Percentiles rank a stretch among this genome's conserved stretches.
Evolutionary conservation across 2,797 vertebrate genomes (phyloP).

Genomic region (Coluber constrictor): DNA sequence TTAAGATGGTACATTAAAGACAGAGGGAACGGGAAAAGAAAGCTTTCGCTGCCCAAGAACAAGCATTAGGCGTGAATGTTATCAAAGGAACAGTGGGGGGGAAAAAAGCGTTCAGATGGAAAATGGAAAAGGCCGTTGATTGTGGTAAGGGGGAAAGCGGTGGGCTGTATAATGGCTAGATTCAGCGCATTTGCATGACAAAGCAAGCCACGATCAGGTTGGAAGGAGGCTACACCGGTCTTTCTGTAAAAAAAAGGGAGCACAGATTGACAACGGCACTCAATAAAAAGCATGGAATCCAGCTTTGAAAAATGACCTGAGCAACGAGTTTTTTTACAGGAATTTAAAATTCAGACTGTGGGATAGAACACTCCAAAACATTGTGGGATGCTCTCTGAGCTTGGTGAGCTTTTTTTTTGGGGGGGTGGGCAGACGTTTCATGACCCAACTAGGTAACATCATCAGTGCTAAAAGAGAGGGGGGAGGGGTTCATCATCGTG

Average conservation of each 20-base stretch:
- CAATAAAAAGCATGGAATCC: background rate
- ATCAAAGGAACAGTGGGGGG: background rate
- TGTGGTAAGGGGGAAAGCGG: background rate
- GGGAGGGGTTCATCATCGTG: background rate
- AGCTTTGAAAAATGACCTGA: background rate
- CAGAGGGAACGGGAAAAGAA: background rate
- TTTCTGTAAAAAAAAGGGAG: background rate
- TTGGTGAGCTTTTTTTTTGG: background rate
- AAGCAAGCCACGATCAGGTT: background rate
- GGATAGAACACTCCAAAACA: background rate
- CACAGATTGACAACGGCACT: background rate
- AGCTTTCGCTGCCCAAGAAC: background rate
- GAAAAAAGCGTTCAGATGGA: background rate
- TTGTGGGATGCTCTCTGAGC: background rate
- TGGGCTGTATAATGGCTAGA: background rate
- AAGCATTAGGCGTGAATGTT: background rate
- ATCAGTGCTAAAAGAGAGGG: background rate
- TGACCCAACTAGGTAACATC: background rate
- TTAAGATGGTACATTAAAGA: background rate
- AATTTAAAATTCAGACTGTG: background rate
- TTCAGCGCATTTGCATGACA: background rate
- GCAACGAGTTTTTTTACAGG: background rate
- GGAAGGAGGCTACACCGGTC: background rate
- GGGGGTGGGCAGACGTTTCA: background rate
- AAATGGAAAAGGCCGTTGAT: background rate